Percentiles rank a stretch among this genome's conserved stretches.
These are phyloP conservation scores for Apteryx mantelli DNA, from an alignment of 2,113 vertebrate species.

Conservation along the genomic window DNA sequence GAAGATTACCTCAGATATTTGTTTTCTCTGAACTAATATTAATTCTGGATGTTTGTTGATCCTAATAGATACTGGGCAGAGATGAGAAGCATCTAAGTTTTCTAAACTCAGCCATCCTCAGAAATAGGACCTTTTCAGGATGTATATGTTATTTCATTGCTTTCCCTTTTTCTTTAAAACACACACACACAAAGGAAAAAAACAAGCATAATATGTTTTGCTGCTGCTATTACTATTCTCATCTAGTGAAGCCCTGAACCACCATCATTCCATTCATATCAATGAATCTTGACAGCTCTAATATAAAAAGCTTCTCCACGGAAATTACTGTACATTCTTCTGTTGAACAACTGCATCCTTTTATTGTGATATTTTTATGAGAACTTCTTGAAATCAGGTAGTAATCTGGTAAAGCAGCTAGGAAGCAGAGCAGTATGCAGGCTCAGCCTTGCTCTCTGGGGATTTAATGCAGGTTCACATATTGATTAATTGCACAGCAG, in stretches of 20 bases:
- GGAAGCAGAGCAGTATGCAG: background rate
- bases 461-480: background rate
- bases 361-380: background rate
- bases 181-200: background rate
- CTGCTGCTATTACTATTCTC: no score
- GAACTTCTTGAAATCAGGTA: background rate
- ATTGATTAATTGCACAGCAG: background rate
- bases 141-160: background rate
- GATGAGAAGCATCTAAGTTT: background rate
- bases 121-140: background rate
- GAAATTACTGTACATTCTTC: conserved; percentile 1
- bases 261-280: background rate
- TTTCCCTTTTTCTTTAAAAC: background rate
- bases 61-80: background rate
- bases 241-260: background rate
- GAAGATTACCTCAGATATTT: background rate
- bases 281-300: background rate
- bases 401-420: background rate
- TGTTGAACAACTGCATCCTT: background rate
- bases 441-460: background rate
- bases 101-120: background rate
- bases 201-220: no score
- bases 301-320: conserved; percentile 30
- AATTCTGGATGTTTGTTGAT: background rate
- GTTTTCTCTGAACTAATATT: background rate